These are phyloP conservation scores for Calyptommatus sinebrachiatus DNA, from an alignment of 2,113 vertebrate genomes.

Conservation along the genomic window DNA sequence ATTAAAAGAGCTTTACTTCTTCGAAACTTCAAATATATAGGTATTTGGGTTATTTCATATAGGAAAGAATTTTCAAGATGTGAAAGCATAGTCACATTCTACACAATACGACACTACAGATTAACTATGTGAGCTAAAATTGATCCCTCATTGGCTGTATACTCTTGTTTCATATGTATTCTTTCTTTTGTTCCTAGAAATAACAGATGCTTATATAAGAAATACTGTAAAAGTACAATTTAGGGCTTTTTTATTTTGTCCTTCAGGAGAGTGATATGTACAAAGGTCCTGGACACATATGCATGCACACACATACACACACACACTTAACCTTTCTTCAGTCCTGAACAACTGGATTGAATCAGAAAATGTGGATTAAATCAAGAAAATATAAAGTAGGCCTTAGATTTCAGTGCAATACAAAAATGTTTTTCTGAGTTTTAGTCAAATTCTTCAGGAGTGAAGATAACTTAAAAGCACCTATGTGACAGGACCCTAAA, in stretches of 20 bases:
- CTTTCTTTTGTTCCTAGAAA: constrained; percentile 45
- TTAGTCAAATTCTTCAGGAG: too few species aligned
- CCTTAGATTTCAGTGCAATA: too few species aligned
- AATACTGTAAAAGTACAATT: constrained; percentile 27
- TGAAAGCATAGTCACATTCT: background rate
- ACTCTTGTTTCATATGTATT: background rate
- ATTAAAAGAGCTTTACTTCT: background rate
- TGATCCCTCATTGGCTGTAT: constrained; percentile 37
- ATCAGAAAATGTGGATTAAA: too few species aligned
- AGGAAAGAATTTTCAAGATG: background rate
- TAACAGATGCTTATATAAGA: constrained; percentile 21
- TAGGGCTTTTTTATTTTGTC: constrained; percentile 38
- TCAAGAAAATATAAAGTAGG: too few species aligned
- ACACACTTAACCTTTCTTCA: background rate
- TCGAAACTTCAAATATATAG: accelerated
- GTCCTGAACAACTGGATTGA: too few species aligned
- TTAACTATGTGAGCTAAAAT: background rate
- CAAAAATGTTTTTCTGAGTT: too few species aligned
- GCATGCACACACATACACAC: too few species aligned
- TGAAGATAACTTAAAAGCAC: too few species aligned
- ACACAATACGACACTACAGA: background rate
- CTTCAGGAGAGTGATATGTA: background rate
- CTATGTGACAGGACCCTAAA: background rate
- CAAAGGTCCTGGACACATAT: background rate
- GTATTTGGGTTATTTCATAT: background rate